These are phyloP conservation scores for Drosophila tristis DNA, from an alignment of 1,140 invertebrate species.

Conservation along the genomic window DNA sequence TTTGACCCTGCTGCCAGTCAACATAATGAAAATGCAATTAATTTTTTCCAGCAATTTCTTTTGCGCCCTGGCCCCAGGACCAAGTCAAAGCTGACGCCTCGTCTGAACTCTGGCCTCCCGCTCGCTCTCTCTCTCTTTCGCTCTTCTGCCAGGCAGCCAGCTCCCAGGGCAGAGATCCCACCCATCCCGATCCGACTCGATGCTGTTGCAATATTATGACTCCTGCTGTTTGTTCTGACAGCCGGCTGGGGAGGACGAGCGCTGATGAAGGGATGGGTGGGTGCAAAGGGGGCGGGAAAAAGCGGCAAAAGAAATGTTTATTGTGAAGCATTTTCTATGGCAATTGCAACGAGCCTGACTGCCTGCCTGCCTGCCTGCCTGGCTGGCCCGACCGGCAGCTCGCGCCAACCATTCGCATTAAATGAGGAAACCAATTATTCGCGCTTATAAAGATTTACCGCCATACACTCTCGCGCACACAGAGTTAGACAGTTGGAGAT, in stretches of 20 bases:
- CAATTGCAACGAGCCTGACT: constrained; percentile 53
- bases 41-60: constrained; percentile 84
- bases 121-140: background rate
- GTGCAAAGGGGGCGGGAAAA: constrained; percentile 17
- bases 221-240: constrained; percentile 79
- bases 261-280: no score
- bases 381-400: constrained; percentile 19
- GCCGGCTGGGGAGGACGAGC: constrained; percentile 15
- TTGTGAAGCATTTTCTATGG: constrained; percentile 77
- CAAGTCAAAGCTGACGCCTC: constrained; percentile 59
- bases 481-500: constrained; percentile 69
- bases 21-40: constrained; percentile 84
- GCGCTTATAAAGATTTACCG: constrained; percentile 84
- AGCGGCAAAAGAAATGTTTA: constrained; percentile 71
- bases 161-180: background rate
- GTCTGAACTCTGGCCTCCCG: constrained; percentile 22
- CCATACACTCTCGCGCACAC: constrained; percentile 42
- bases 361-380: constrained; percentile 3
- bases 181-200: constrained; percentile 24
- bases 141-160: constrained; percentile 10
- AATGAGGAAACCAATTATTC: constrained; percentile 84
- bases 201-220: constrained; percentile 81
- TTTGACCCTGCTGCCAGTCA: constrained; percentile 69
- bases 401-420: constrained; percentile 77
- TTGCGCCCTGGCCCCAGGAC: constrained; percentile 37